Evolutionary conservation across 2,888 invertebrate species (phyloP).

Genomic region (Cryptocheilus praepositus): DNA sequence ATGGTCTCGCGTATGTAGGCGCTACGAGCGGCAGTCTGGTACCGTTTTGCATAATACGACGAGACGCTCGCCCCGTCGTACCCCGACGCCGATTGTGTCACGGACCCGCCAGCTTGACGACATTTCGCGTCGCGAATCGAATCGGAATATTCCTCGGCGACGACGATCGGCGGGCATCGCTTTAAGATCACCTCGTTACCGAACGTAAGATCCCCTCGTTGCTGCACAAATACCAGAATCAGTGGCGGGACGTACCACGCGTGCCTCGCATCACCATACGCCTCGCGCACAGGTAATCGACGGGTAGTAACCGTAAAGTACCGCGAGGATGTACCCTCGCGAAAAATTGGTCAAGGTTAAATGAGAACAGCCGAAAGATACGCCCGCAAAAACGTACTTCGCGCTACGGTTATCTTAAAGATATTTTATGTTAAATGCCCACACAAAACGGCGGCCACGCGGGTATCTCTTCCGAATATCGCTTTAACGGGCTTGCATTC

Average conservation of each 20-base stretch:
- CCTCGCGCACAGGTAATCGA: no score
- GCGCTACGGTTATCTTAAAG: no score
- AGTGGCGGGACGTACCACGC: constrained; percentile 32
- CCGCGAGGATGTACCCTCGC: no score
- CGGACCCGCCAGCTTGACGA: constrained; percentile 44
- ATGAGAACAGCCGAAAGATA: no score
- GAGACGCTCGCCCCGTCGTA: constrained; percentile 52
- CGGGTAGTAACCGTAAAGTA: no score
- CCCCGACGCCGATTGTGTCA: constrained; percentile 48
- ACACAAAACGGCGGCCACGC: no score
- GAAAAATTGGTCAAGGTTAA: no score
- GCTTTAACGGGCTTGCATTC: no score
- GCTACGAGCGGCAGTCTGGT: constrained; percentile 48
- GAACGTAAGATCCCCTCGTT: constrained; percentile 6
- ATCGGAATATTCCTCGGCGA: constrained; percentile 47
- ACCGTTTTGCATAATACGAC: constrained; percentile 66
- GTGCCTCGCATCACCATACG: constrained; percentile 33
- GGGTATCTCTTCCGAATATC: no score
- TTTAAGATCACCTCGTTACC: neutral
- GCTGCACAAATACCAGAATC: constrained; percentile 41
- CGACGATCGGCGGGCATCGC: neutral
- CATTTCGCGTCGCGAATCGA: constrained; percentile 35
- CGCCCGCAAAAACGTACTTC: no score
- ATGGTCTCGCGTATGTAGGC: constrained; percentile 53
- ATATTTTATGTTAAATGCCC: no score